Conservation (phyloP, 1,140 invertebrate species). For the Mizuhopecten yessoensis region DNA sequence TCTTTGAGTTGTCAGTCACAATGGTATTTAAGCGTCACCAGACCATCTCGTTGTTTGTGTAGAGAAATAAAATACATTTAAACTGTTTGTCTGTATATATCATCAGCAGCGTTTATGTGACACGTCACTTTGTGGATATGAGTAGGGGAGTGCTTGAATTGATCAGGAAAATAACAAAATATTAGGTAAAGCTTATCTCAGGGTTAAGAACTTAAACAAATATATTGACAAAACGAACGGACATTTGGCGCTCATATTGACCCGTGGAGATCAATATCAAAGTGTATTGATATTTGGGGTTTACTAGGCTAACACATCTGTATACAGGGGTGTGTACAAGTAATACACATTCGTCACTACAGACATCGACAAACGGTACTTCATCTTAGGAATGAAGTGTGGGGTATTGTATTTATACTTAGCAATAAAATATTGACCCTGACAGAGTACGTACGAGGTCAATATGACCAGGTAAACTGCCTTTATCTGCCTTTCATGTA, state of each 20-base stretch:
- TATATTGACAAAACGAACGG: constrained; percentile 15
- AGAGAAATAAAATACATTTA: too few relatives aligned
- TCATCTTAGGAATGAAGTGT: neutral
- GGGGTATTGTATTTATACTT: too few relatives aligned
- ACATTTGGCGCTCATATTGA: constrained; percentile 13
- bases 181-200: neutral
- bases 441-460: neutral
- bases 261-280: neutral
- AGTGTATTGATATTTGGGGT: neutral
- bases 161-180: neutral
- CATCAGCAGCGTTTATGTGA: neutral
- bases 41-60: too few relatives aligned
- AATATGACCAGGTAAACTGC: neutral
- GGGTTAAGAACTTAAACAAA: neutral
- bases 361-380: neutral
- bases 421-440: neutral
- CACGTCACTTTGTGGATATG: neutral
- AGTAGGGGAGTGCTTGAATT: constrained; percentile 4
- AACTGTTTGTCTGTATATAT: too few relatives aligned
- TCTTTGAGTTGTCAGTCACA: too few relatives aligned
- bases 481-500: too few relatives aligned
- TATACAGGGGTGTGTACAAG: neutral
- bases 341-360: neutral
- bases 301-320: neutral
- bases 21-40: too few relatives aligned